Evolutionary conservation across 2,113 vertebrate species (phyloP).

Genomic region (Eurypyga helias): DNA sequence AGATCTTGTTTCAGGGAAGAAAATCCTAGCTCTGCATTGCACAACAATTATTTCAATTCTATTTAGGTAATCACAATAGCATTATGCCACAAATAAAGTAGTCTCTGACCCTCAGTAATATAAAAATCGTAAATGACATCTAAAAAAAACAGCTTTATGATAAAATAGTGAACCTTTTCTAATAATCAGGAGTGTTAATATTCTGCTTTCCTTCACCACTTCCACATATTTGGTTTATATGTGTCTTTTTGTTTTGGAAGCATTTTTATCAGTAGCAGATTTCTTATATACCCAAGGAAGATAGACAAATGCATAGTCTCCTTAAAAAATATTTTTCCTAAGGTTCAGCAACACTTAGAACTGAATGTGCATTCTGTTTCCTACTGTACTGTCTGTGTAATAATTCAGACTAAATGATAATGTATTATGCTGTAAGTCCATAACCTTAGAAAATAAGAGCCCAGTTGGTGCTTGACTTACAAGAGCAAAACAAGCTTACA

Average conservation of each 20-base stretch:
- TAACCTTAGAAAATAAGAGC: conserved; percentile 75
- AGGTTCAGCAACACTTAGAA: conserved; percentile 19
- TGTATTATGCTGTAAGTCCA: conserved; percentile 54
- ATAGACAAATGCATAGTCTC: not conserved
- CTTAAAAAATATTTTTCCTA: conserved; percentile 1
- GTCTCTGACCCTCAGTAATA: not conserved
- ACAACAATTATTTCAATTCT: conserved; percentile 15
- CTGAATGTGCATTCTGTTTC: conserved; percentile 51
- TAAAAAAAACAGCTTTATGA: not conserved
- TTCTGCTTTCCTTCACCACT: not conserved
- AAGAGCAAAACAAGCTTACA: conserved; percentile 77
- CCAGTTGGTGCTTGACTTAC: conserved; percentile 76
- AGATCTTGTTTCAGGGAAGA: conserved; percentile 1
- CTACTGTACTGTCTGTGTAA: not conserved
- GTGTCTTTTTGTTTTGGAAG: not conserved
- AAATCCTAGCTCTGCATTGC: conserved; percentile 33
- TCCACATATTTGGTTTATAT: not conserved
- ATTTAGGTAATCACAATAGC: not conserved
- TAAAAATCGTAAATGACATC: not conserved
- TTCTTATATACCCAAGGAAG: not conserved
- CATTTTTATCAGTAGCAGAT: not conserved
- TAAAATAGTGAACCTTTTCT: not conserved
- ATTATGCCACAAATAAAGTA: not conserved
- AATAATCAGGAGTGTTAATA: not conserved
- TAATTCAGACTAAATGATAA: conserved; percentile 74